Evolutionary conservation across 2,888 invertebrate genomes (phyloP).

Genomic region (Mimumesa dahlbomi): DNA sequence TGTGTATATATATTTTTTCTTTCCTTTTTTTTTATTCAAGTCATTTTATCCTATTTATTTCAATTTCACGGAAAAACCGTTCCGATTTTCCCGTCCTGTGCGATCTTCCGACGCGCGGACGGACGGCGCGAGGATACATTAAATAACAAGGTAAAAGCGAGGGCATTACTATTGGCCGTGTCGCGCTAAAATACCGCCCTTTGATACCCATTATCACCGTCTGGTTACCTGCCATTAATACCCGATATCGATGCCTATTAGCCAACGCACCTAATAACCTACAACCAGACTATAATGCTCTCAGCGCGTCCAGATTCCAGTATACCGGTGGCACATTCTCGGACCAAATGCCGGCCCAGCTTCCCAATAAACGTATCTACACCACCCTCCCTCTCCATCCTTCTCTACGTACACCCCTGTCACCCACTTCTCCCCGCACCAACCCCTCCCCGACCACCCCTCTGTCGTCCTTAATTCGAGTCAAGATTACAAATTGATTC

Average conservation of each 20-base stretch:
- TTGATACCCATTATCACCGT: slow-evolving; percentile 67
- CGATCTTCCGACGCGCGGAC: too few species aligned
- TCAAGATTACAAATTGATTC: slow-evolving; percentile 80
- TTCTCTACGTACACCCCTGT: slow-evolving; percentile 82
- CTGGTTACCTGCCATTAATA: slow-evolving; percentile 67
- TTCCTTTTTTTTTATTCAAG: too few species aligned
- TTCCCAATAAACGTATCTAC: slow-evolving; percentile 70
- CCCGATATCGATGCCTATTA: slow-evolving; percentile 66
- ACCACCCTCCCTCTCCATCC: slow-evolving; percentile 21
- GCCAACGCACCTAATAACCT: slow-evolving; percentile 67
- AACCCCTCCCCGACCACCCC: slow-evolving; percentile 84
- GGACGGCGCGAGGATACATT: too few species aligned
- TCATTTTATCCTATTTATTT: too few species aligned
- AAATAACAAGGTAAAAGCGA: slow-evolving; percentile 60
- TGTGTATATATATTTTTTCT: too few species aligned
- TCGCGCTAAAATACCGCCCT: slow-evolving; percentile 61
- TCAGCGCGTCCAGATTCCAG: slow-evolving; percentile 64
- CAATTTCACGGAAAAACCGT: too few species aligned
- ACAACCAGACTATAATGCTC: slow-evolving; percentile 67
- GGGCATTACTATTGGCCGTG: slow-evolving; percentile 51
- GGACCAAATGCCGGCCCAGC: slow-evolving; percentile 67
- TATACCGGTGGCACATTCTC: slow-evolving; percentile 64
- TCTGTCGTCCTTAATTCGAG: slow-evolving; percentile 82
- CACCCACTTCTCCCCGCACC: slow-evolving; percentile 80
- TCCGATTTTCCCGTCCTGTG: too few species aligned